Evolutionary conservation across 2,888 invertebrate genomes (phyloP), one percentile per base, ranked within the genome.

Genomic region (Podotricha telesiphe): DNA sequence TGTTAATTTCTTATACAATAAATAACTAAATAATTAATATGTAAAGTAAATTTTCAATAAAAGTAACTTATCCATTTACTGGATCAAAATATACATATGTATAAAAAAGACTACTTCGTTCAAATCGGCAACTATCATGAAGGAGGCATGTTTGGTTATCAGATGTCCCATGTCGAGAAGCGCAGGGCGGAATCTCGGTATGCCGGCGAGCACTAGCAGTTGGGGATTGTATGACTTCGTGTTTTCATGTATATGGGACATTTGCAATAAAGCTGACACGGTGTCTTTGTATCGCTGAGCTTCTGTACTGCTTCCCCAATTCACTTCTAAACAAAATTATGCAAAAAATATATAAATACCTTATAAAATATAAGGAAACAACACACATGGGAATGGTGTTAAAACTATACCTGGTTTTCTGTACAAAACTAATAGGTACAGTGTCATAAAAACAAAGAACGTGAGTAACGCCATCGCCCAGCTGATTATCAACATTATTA

Each of bases 211-310:
- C 7, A 97, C 95, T 73, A 98, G 87, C 45, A 85, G 83, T 88
- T 98, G 98, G 0, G 98, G 98, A 75, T 96, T 95, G 85, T 97
- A 98, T 87, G 98, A 98, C 86, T 98, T 98, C n/a, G 98, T 97
- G 82, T 98, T 98, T 79, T 98, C 98, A 56, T 95, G 96, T 13
- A 96, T 95, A 65, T 95, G 95, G 72, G 94, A 95, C 73, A 96
- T 80, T 64, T 95, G 94, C 76, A 96, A 95, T 6, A 97, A 95
- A 6, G 96, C 95, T 45, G 95, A 94, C n/a, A 98, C 86, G 0
- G 98, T 97, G n/a, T 96, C 95, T 82, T 96, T 97, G 86, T 98
- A 98, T 0, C 95, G 96, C 86, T 98, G 98, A 0, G 98, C 98
- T 85, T 98, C 98, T 0, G 97, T 97, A 0, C 97, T 97, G 19